phyloP scores from a whole-genome alignment of 2,113 vertebrate species.

The Numenius arquata region DNA sequence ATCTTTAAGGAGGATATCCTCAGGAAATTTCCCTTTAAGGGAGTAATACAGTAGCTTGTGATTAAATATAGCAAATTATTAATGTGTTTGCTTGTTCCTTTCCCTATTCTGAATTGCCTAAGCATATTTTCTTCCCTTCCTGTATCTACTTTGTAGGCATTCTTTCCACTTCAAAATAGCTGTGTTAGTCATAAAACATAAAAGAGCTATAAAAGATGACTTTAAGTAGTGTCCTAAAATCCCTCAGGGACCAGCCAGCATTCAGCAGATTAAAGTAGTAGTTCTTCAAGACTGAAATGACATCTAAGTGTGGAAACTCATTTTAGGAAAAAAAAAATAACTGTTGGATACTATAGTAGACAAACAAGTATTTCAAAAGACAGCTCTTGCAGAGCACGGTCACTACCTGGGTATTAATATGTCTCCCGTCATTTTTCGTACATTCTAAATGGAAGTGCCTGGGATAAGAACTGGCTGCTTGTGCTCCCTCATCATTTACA shows the following conservation, averaged over 20 bases:
- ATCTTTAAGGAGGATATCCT: background rate
- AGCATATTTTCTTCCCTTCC: background rate
- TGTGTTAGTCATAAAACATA: background rate
- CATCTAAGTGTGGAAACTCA: background rate
- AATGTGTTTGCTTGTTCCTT: background rate
- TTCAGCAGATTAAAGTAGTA: background rate
- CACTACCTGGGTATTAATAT: background rate
- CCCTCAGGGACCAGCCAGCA: background rate
- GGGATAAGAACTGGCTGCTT: background rate
- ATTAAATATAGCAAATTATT: constrained; percentile 19
- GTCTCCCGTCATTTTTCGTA: background rate
- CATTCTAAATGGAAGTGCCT: background rate
- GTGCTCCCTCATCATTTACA: background rate
- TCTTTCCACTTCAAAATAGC: background rate
- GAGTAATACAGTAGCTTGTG: background rate
- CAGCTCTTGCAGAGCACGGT: background rate
- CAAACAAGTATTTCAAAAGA: background rate
- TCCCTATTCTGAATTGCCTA: background rate
- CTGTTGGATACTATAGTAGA: background rate
- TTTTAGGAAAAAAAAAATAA: background rate
- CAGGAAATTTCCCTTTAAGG: background rate
- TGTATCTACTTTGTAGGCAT: background rate
- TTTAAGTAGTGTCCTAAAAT: constrained; percentile 12
- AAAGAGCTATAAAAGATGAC: background rate
- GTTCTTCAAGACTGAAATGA: constrained; percentile 19